Percentiles rank a stretch among this genome's conserved stretches.
Evolutionary conservation across 2,113 vertebrate species (phyloP).

Genomic region (Seriola dumerili): DNA sequence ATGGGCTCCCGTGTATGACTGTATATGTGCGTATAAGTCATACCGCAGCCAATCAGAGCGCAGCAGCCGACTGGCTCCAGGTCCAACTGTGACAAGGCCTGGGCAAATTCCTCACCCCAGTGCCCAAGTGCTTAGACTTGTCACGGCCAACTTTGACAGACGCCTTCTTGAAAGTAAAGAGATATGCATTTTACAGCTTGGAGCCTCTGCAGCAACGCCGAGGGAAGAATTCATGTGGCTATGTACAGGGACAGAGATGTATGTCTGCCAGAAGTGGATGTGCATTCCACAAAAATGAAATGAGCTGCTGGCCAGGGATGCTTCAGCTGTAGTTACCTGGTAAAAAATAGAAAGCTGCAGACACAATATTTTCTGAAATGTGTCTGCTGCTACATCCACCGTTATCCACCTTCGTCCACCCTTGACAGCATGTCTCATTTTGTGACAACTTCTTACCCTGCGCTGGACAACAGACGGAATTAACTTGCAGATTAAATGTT

Average conservation of each 20-base stretch:
- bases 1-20: constrained; percentile 33
- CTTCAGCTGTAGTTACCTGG: not conserved
- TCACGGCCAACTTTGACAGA: constrained; percentile 81
- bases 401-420: constrained; percentile 22
- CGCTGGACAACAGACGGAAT: constrained; percentile 49
- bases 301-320: not conserved
- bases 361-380: not conserved
- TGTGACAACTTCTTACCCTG: constrained; percentile 46
- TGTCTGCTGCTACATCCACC: not conserved
- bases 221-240: constrained; percentile 15
- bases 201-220: constrained; percentile 23
- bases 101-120: constrained; percentile 87
- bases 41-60: constrained; percentile 57
- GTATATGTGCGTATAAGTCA: constrained; percentile 11
- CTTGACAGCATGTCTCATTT: constrained; percentile 39
- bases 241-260: constrained; percentile 3
- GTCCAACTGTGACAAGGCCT: constrained; percentile 78
- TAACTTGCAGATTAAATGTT: constrained; percentile 79
- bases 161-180: constrained; percentile 72
- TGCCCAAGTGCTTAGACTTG: constrained; percentile 81
- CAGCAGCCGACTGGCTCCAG: constrained; percentile 83
- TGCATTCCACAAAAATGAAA: not conserved
- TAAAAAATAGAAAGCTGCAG: not conserved
- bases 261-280: not conserved
- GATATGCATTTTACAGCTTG: constrained; percentile 75